Evolutionary conservation across 1,140 invertebrate species (phyloP).

Genomic region (silkworm (Bombyx mori)): ASM3026992v2 NC_085121.1:12454501-12455000

Average conservation of each 20-base stretch:
- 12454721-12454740: slow-evolving; percentile 2
- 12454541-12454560: slow-evolving; percentile 7
- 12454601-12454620: neutral
- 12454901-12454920: too few relatives aligned
- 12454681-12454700: too few relatives aligned
- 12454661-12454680: neutral
- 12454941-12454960: too few relatives aligned
- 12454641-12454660: slow-evolving; percentile 6
- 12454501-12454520: slow-evolving; percentile 1
- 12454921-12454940: too few relatives aligned
- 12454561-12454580: neutral
- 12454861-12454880: too few relatives aligned
- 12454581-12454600: neutral
- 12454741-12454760: neutral
- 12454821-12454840: too few relatives aligned
- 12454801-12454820: too few relatives aligned
- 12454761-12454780: slow-evolving; percentile 4
- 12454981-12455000: too few relatives aligned
- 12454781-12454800: slow-evolving; percentile 10
- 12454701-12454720: too few relatives aligned
- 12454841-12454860: too few relatives aligned
- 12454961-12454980: too few relatives aligned
- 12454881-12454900: too few relatives aligned
- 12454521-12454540: slow-evolving; percentile 1
- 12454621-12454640: neutral